phyloP scores from a whole-genome alignment of 2,888 invertebrate genomes.

The Ophion costatus region DNA sequence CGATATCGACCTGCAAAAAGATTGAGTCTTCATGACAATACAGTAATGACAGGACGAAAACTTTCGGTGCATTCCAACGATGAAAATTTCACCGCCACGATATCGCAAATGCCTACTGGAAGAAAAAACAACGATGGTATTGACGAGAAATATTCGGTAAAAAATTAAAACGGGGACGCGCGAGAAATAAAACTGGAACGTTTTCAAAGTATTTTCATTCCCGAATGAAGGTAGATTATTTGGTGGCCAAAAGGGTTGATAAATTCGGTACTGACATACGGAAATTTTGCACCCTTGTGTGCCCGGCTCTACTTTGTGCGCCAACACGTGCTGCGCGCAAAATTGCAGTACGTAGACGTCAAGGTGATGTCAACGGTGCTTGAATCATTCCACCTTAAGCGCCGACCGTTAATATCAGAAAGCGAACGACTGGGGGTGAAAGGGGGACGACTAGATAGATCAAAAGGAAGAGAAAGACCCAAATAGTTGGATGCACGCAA shows the following conservation, averaged over 20 bases:
- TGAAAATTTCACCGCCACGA: no score
- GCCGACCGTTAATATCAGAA: constrained; percentile 33
- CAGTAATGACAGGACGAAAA: no score
- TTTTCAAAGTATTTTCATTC: not conserved
- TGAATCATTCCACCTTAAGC: constrained; percentile 49
- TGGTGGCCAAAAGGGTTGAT: not conserved
- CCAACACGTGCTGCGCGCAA: constrained; percentile 2
- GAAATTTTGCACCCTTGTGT: not conserved
- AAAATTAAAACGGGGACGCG: not conserved
- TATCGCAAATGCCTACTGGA: no score
- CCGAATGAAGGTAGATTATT: not conserved
- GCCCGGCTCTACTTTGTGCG: not conserved
- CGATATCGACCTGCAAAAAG: no score
- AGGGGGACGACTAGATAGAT: not conserved
- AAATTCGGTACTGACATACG: constrained; percentile 37
- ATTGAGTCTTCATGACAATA: no score
- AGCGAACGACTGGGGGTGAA: not conserved
- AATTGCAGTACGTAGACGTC: constrained; percentile 20
- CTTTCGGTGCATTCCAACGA: no score
- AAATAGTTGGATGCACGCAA: not conserved
- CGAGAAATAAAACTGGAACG: constrained; percentile 26
- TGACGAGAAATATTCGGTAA: no score
- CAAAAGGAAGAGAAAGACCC: not conserved
- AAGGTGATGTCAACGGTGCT: constrained; percentile 33
- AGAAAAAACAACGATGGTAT: no score